Evolutionary conservation across 2,888 invertebrate genomes (phyloP), one percentile per base, ranked within the genome.

Genomic region (Macropis europaea): DNA sequence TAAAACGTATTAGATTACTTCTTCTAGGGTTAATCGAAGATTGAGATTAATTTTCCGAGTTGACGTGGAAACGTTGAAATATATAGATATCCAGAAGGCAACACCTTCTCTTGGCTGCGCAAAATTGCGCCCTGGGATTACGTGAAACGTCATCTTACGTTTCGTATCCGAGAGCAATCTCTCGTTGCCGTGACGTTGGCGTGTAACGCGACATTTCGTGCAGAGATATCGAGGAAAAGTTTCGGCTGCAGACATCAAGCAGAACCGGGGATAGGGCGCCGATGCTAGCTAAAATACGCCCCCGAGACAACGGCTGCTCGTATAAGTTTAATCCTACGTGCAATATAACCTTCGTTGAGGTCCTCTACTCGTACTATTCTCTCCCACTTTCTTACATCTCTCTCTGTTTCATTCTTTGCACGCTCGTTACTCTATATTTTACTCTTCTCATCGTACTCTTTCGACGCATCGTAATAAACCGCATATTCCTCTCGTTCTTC

Each of bases 271-370:
- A 59, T 32, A 62, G 62, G 64, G 52, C 54, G 40, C 62, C 77
- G 62, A 77, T 67, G 75, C 52, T 56, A 57, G 54, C 52, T 70
- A 70, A 78, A 79, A 78, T 73, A 78, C 68, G 70, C 73, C 70
- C 70, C 59, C 36, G 78, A 78, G 70, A 77, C 73, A 79, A 73
- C 73, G 73, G 54, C 64, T 64, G 68, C 64, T 72, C 71, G 78
- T 79, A 76, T 76, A 79, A 79, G 71, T 77, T 79, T 77, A 79
- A 79, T 79, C 79, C 70, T 70, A 64, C 63, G 69, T 43, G 64
- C 73, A 60, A 69, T 79, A 78, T 76, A 79, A 70, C 67, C 73
- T 53, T 45, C 60, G 26, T 50, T 45, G 15, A 57, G 48, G 34
- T 45, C 26, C 40, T 64, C 19, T 59, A 47, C 45, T 66, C 26